Evolutionary conservation across 2,888 invertebrate species (phyloP).

Genomic region (Torymus tubicola): DNA sequence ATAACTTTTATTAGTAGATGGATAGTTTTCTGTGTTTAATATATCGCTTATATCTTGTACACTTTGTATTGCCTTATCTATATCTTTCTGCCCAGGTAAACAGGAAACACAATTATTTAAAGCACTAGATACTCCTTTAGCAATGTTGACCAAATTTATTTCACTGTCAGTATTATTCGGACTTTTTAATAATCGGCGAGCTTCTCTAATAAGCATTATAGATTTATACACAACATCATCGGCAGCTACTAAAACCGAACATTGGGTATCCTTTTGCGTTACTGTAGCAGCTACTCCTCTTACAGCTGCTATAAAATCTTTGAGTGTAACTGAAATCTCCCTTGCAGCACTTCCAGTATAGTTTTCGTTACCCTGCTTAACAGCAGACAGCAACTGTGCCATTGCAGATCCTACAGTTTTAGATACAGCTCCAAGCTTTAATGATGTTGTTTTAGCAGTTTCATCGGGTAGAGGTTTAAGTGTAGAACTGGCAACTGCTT

Average conservation of each 20-base stretch:
- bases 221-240: constrained; percentile 90
- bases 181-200: constrained; percentile 84
- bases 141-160: constrained; percentile 83
- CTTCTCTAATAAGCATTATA: constrained; percentile 87
- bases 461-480: constrained; percentile 92
- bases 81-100: constrained; percentile 94
- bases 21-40: constrained; percentile 86
- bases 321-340: constrained; percentile 87
- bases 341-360: constrained; percentile 89
- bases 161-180: constrained; percentile 80
- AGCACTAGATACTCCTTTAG: constrained; percentile 82
- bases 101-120: constrained; percentile 87
- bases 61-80: constrained; percentile 91
- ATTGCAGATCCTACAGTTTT: constrained; percentile 90
- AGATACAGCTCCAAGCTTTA: constrained; percentile 80
- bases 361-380: constrained; percentile 87
- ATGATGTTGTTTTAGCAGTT: constrained; percentile 81
- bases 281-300: constrained; percentile 88
- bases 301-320: constrained; percentile 85
- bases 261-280: constrained; percentile 79
- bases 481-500: constrained; percentile 84
- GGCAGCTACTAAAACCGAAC: constrained; percentile 83
- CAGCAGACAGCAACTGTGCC: constrained; percentile 91
- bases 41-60: constrained; percentile 88
- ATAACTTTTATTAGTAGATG: constrained; percentile 84